Percentiles rank a stretch among this genome's conserved stretches.
Evolutionary conservation across 1,140 invertebrate genomes (phyloP).

Genomic region (Uloborus diversus): DNA sequence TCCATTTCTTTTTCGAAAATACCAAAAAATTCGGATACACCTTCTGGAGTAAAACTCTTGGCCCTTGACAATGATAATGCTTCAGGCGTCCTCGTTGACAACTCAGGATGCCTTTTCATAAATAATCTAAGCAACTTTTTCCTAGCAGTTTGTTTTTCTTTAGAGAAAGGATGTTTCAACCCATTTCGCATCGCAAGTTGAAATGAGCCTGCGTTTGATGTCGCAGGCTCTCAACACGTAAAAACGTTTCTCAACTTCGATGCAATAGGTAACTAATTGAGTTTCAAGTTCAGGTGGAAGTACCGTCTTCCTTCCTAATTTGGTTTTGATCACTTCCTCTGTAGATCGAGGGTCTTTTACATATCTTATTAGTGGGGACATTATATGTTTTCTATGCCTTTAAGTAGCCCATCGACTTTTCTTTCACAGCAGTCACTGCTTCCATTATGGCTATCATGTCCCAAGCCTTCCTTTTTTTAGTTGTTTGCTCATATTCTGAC

Average conservation of each 20-base stretch:
- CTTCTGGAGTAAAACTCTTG: background rate
- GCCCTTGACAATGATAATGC: too few relatives aligned
- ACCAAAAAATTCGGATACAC: background rate
- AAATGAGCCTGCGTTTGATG: background rate
- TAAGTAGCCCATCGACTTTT: background rate
- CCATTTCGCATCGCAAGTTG: background rate
- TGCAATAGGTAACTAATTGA: too few relatives aligned
- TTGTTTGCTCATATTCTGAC: background rate
- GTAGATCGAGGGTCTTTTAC: too few relatives aligned
- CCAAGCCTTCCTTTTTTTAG: background rate
- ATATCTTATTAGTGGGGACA: too few relatives aligned
- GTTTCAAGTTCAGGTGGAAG: too few relatives aligned
- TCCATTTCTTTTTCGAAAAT: background rate
- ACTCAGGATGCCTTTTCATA: too few relatives aligned
- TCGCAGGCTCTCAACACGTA: background rate
- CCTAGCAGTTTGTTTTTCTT: background rate
- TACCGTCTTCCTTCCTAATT: too few relatives aligned
- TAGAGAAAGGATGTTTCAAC: background rate
- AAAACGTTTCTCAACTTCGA: too few relatives aligned
- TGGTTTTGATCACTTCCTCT: too few relatives aligned
- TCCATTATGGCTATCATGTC: background rate
- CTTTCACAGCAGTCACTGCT: background rate
- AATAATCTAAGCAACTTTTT: too few relatives aligned
- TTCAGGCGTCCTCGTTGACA: too few relatives aligned
- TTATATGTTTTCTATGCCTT: background rate